These are phyloP conservation scores for Lutjanus campechanus DNA, from an alignment of 2,797 vertebrate species.

Conservation along the genomic window DNA sequence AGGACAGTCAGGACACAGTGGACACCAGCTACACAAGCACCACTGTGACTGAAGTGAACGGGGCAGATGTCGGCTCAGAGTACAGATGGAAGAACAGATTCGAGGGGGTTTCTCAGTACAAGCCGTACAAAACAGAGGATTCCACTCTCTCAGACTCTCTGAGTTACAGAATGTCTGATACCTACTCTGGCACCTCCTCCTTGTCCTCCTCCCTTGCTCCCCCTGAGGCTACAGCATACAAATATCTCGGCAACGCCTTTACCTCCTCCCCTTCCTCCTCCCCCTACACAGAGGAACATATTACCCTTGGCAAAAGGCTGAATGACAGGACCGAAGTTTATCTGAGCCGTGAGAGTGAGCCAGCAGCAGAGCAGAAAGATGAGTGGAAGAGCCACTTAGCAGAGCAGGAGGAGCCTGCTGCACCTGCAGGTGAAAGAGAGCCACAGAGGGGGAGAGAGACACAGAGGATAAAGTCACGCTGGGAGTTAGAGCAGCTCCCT, in stretches of 20 bases:
- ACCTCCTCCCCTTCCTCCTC: slow-evolving; percentile 42
- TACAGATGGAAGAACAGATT: slow-evolving; percentile 70
- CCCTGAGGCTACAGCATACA: slow-evolving; percentile 43
- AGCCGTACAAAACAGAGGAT: background rate
- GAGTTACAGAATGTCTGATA: slow-evolving; percentile 32
- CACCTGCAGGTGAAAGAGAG: slow-evolving; percentile 70
- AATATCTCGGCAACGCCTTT: background rate
- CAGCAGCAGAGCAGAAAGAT: slow-evolving; percentile 1
- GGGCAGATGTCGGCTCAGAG: background rate
- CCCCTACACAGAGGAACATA: slow-evolving; percentile 31
- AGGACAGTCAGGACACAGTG: background rate
- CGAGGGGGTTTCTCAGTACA: slow-evolving; percentile 52
- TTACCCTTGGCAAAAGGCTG: slow-evolving; percentile 52
- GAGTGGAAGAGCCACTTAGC: slow-evolving; percentile 53
- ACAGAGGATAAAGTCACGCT: slow-evolving; percentile 55
- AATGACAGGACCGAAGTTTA: slow-evolving; percentile 62
- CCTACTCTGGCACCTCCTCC: slow-evolving; percentile 20
- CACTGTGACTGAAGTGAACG: slow-evolving; percentile 4
- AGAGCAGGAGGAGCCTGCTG: slow-evolving; percentile 62
- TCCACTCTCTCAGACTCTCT: slow-evolving; percentile 33
- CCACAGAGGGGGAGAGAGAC: slow-evolving; percentile 51
- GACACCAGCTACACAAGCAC: slow-evolving; percentile 5
- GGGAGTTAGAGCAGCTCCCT: slow-evolving; percentile 46
- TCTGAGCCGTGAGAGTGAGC: slow-evolving; percentile 53
- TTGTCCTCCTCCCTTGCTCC: slow-evolving; percentile 33